phyloP scores from a whole-genome alignment of 2,888 invertebrate genomes.

The Apamea epomidion region DNA sequence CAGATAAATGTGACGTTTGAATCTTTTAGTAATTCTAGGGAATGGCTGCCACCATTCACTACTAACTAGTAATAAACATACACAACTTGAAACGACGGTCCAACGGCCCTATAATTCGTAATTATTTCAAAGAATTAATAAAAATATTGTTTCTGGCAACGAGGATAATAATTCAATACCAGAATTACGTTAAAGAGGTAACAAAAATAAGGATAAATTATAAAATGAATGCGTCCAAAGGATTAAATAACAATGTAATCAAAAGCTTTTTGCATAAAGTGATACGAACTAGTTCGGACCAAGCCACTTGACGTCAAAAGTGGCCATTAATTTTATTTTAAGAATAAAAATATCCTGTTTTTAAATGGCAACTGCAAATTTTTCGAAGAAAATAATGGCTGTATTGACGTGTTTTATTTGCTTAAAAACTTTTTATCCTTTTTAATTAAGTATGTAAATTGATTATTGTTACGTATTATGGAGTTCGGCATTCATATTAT shows the following conservation, averaged over 20 bases:
- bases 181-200: constrained; percentile 4
- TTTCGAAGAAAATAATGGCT: neutral
- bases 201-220: neutral
- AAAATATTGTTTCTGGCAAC: neutral
- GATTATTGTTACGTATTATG: neutral
- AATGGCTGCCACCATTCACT: neutral
- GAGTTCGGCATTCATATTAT: neutral
- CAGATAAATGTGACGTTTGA: constrained; percentile 8
- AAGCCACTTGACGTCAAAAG: constrained; percentile 20
- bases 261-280: constrained; percentile 12
- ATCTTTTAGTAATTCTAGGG: constrained; percentile 13
- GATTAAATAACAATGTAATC: neutral
- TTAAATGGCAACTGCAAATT: constrained; percentile 4
- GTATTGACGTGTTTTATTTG: neutral
- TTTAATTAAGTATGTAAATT: neutral
- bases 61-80: neutral
- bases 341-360: neutral
- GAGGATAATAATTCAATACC: neutral
- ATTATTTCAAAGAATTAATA: neutral
- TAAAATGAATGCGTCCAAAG: constrained; percentile 3
- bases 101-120: neutral
- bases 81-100: neutral
- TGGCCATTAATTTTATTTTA: constrained; percentile 9
- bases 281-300: neutral
- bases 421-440: neutral